Evolutionary conservation across 2,113 vertebrate species (phyloP), one percentile per base, ranked within the genome.

Genomic region (Mohoua ochrocephala): DNA sequence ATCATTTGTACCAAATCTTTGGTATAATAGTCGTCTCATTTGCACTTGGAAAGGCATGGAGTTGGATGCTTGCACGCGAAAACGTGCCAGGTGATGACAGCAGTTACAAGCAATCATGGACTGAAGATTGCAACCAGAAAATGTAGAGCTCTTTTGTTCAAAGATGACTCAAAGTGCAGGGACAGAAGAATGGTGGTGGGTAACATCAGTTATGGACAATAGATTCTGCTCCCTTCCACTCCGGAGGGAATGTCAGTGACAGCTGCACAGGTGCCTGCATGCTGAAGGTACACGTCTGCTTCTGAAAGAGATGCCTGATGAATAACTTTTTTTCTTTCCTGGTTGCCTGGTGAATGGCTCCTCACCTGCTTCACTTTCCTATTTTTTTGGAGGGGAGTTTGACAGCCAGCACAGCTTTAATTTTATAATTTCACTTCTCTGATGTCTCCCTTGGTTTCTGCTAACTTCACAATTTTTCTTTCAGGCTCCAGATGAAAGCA

Each of bases 391-490:
- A 84, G 85, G 61, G 71, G 41, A 52, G 21, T 91, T 80, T 78
- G 84, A 90, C 81, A 92, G 68, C 53, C 71, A 88, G 69, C 44
- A 53, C 70, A 84, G 77, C 85, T 96, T 97, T 97, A 93, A 93
- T 97, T 97, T 89, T 92, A 85, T 89, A 83, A 85, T 86, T 95
- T 96, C 87, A 69, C 53, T 96, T 97, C 87, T 93, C 87, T 94
- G 92, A 87, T 93, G 93, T 82, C 82, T 97, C 95, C 96, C 76
- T 96, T 30, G 33, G 39, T 96, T 97, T 94, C 87, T 96, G 83
- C 74, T 96, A 94, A 85, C 94, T 95, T 97, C 95, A 91, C 49
- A 57, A 85, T 96, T 96, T 93, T 92, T 97, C 95, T 96, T 89
- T 83, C 76, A 87, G 91, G 74, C 89, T 96, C 69, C 56, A 88